phyloP scores from a whole-genome alignment of 2,888 invertebrate species.

The Ochropleura plecta region DNA sequence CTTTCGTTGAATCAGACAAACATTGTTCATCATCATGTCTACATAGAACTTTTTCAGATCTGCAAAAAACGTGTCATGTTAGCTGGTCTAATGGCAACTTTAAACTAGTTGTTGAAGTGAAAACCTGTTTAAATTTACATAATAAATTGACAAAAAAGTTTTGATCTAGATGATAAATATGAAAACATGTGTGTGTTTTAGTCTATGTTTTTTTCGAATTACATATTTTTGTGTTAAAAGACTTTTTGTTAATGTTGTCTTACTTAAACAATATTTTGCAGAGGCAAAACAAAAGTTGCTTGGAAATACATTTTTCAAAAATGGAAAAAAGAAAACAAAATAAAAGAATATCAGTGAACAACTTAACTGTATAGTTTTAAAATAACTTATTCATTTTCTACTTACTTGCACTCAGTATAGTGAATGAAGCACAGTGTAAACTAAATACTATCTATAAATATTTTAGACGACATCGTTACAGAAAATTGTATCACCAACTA shows the following conservation, averaged over 20 bases:
- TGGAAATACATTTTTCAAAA: neutral
- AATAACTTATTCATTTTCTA: neutral
- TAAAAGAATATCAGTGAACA: neutral
- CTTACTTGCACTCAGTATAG: conserved; percentile 27
- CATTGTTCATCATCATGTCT: conserved; percentile 61
- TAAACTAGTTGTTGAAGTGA: neutral
- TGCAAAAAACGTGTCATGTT: conserved; percentile 24
- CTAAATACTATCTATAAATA: neutral
- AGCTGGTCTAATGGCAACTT: neutral
- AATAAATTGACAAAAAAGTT: neutral
- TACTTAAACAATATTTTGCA: neutral
- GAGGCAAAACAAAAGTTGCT: neutral
- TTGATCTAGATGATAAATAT: neutral
- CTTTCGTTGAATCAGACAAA: conserved; percentile 23
- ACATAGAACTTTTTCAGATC: conserved; percentile 57
- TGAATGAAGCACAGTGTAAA: conserved; percentile 10
- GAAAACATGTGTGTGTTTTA: neutral
- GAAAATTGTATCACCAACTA: neutral
- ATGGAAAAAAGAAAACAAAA: neutral
- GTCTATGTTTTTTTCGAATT: neutral
- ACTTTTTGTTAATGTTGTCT: no score
- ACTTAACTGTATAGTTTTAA: neutral
- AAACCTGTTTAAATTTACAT: conserved; percentile 2
- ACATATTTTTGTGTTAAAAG: no score
- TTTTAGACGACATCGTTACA: conserved; percentile 24